A percentile compares a stretch with the other conserved stretches of the same genome.
These are phyloP conservation scores for Leptarthrus brevirostris DNA, from an alignment of 2,888 invertebrate genomes.

Conservation along the genomic window DNA sequence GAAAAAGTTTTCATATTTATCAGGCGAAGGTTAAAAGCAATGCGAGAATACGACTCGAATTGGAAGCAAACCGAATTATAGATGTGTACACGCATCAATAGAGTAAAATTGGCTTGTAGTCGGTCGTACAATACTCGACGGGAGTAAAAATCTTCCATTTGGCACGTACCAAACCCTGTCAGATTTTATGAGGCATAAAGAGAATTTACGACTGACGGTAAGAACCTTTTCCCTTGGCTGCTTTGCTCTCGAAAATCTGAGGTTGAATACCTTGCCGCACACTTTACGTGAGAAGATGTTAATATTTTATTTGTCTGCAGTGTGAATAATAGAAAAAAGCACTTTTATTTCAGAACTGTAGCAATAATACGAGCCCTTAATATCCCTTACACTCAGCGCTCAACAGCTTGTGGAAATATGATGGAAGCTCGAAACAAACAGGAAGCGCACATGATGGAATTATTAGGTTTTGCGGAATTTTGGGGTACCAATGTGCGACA, in stretches of 20 bases:
- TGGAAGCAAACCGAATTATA: constrained; percentile 32
- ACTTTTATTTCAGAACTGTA: constrained; percentile 8
- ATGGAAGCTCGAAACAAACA: neutral
- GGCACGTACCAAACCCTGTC: constrained; percentile 47
- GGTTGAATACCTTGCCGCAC: constrained; percentile 40
- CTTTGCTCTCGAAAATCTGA: constrained; percentile 12
- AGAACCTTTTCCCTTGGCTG: constrained; percentile 6
- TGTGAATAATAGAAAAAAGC: constrained; percentile 40
- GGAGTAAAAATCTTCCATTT: constrained; percentile 43
- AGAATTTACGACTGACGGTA: constrained; percentile 45
- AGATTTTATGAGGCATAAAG: constrained; percentile 50
- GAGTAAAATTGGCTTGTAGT: constrained; percentile 34
- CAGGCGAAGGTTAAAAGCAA: constrained; percentile 31
- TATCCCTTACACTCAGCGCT: neutral
- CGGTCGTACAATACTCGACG: neutral
- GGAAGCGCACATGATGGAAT: neutral
- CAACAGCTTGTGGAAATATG: neutral
- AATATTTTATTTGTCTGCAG: constrained; percentile 47
- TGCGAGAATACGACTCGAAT: no score
- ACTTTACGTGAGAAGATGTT: constrained; percentile 35
- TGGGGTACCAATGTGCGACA: neutral
- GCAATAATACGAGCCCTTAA: constrained; percentile 8
- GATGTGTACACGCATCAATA: constrained; percentile 47
- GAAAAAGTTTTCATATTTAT: constrained; percentile 44
- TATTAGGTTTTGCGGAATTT: neutral